phyloP scores from a whole-genome alignment of 2,113 vertebrate species.

The Eurystomus gularis region DNA sequence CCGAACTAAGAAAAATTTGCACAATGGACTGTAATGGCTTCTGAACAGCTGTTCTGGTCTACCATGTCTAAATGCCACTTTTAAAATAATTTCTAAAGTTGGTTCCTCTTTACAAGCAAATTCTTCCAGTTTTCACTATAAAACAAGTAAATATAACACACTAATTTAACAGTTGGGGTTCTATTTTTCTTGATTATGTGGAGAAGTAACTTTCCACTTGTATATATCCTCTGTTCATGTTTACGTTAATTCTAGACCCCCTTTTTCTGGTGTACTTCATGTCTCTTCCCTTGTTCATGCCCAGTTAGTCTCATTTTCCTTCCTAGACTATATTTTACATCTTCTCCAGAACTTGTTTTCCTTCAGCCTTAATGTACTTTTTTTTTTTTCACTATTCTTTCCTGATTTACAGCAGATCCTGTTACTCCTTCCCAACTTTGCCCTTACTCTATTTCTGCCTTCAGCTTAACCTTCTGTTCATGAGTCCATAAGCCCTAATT shows the following conservation, averaged over 20 bases:
- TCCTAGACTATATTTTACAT: neutral
- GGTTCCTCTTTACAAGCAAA: neutral
- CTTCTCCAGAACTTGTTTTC: neutral
- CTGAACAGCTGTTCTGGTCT: slow-evolving; percentile 39
- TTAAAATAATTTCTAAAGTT: neutral
- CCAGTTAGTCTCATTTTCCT: neutral
- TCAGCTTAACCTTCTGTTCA: slow-evolving; percentile 9
- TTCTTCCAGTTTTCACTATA: neutral
- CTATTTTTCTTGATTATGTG: neutral
- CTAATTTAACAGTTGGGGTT: neutral
- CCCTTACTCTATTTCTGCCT: neutral
- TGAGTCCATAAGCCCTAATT: neutral
- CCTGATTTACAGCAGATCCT: slow-evolving; percentile 10
- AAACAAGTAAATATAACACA: neutral
- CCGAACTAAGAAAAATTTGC: slow-evolving; percentile 37
- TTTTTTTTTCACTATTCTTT: neutral
- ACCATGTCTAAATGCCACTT: neutral
- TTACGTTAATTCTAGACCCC: neutral
- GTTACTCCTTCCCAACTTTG: neutral
- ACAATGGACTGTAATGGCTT: slow-evolving; percentile 25
- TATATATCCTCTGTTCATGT: neutral
- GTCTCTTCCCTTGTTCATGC: neutral
- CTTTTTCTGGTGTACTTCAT: neutral
- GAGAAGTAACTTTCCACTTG: neutral
- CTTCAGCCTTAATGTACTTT: neutral